These are phyloP conservation scores for Enteromius afrohamiltoni DNA, from an alignment of 2,797 vertebrate genomes.

Conservation along the genomic window DNA sequence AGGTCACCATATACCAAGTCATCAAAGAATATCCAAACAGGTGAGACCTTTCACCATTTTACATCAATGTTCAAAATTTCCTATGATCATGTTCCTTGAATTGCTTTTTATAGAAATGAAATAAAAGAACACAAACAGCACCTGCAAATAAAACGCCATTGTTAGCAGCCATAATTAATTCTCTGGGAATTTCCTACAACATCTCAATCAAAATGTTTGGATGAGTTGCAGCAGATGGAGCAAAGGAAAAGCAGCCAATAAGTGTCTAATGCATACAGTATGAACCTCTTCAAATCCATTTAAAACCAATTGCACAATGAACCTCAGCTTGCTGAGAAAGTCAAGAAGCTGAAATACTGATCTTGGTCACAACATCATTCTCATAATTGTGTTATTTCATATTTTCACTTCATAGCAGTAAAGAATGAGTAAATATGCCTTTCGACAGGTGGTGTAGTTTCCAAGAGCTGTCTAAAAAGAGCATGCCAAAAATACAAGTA, in stretches of 20 bases:
- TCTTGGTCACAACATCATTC: neutral
- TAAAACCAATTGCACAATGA: neutral
- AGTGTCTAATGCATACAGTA: neutral
- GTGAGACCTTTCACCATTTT: conserved; percentile 73
- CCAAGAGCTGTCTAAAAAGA: neutral
- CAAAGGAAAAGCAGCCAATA: neutral
- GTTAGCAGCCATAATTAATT: neutral
- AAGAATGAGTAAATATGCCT: neutral
- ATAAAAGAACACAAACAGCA: conserved; percentile 1
- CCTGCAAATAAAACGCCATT: neutral
- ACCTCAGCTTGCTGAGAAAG: neutral
- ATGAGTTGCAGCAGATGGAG: conserved; percentile 1
- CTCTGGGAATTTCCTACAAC: neutral
- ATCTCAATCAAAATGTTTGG: neutral
- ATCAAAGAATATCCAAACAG: conserved; percentile 94
- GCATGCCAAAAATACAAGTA: neutral
- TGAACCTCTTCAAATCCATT: neutral
- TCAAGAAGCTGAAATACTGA: neutral
- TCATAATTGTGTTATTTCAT: neutral
- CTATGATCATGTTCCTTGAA: too few species aligned
- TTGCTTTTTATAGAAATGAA: neutral
- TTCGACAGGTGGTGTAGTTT: neutral
- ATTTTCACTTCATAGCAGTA: neutral
- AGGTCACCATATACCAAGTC: conserved; percentile 95
- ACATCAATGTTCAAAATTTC: neutral